Conservation (phyloP, 2,888 invertebrate species). For the Tipula confusa region DNA sequence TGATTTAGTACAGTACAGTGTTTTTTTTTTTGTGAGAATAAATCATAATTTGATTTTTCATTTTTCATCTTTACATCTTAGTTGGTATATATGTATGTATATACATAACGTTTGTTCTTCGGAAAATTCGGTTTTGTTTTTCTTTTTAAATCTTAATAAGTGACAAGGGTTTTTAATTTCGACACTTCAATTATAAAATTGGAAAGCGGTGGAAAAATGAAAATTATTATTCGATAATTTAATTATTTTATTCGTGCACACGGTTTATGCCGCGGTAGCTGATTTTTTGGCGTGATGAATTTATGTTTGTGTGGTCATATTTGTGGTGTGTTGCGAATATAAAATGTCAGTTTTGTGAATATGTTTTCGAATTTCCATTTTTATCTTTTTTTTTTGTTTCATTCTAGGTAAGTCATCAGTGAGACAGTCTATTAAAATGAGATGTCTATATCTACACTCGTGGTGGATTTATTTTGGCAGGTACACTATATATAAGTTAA, state of each 20-base stretch:
- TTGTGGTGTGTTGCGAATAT: background rate
- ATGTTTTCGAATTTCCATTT: background rate
- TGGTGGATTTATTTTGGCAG: too few relatives aligned
- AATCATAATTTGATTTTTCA: slow-evolving; percentile 15
- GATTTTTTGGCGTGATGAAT: background rate
- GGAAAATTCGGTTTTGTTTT: too few relatives aligned
- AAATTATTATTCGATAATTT: slow-evolving; percentile 12
- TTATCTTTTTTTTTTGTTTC: background rate
- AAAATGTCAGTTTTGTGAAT: background rate
- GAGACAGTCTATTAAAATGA: background rate
- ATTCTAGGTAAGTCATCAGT: background rate
- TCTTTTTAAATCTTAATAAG: background rate
- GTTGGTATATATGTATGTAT: too few relatives aligned
- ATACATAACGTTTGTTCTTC: too few relatives aligned
- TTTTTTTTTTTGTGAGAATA: slow-evolving; percentile 3
- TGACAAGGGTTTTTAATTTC: slow-evolving; percentile 25
- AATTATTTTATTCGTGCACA: background rate
- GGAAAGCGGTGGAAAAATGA: background rate
- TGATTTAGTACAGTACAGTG: slow-evolving; percentile 25
- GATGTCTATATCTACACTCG: background rate
- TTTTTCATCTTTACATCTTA: slow-evolving; percentile 1
- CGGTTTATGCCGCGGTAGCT: background rate
- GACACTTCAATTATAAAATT: slow-evolving; percentile 15
- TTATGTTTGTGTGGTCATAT: background rate
- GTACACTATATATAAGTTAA: too few relatives aligned